Evolutionary conservation across 2,888 invertebrate genomes (phyloP), one percentile per base, ranked within the genome.

Genomic region (Parnassius apollo): DNA sequence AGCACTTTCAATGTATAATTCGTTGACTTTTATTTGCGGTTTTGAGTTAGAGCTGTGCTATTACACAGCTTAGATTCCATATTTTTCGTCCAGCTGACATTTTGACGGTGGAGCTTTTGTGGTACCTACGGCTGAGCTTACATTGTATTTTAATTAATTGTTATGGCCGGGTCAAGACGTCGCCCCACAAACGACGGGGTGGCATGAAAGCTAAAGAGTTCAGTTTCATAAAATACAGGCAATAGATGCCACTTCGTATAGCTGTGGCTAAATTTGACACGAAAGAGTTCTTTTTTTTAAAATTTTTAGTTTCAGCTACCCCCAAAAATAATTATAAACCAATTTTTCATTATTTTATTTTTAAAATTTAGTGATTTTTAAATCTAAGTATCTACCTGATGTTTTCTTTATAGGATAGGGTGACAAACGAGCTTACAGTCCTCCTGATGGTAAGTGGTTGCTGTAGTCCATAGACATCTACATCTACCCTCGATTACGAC

Each of bases 141-240:
- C 82, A 83, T 85, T 86, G 86, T 83, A 80, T 82, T 86, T 83
- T 87, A 88, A 89, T 90, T 89, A 90, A 90, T 89, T 86, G 88
- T 88, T 86, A 86, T 80, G 69, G 80, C 78, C 67, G 68, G 79
- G 79, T 77, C 81, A 80, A 81, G 81, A 80, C 78, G 77, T 60
- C 64, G 75, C 46, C 46, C 12, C 69, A 74, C 74, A 80, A 87
- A 89, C 79, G 80, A 80, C 83, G 69, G 68, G 69, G 67, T 70
- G 72, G 76, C 89, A 88, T 88, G 88, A 85, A 86, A 86, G 57
- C 62, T 54, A 57, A 64, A 61, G 65, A 68, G 68, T 70, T 63
- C 68, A 68, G 66, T 73, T 68, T 77, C 76, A 76, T 81, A 80
- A 77, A 80, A 69, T 70, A 69, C 68, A 69, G 70, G 75, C 77